Percentiles rank a stretch among this genome's conserved stretches.
These are phyloP conservation scores for Notamacropus eugenii DNA, from an alignment of 2,797 vertebrate species.

Conservation along the genomic window DNA sequence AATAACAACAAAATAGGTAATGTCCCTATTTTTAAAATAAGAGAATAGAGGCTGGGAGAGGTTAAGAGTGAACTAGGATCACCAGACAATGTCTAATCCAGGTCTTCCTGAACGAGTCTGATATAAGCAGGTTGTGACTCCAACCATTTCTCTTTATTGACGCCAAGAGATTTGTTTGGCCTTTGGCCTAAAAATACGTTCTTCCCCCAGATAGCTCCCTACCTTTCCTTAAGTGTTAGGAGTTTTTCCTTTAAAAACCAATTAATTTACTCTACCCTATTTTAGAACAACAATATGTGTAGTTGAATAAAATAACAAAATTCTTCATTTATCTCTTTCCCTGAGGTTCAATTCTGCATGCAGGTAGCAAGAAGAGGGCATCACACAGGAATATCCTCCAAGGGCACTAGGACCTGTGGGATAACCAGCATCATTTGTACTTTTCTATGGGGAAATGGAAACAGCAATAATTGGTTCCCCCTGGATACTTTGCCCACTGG, in stretches of 20 bases:
- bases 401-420: background rate
- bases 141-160: background rate
- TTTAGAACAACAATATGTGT: background rate
- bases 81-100: background rate
- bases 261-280: background rate
- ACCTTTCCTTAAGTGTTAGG: background rate
- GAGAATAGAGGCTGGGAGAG: background rate
- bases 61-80: background rate
- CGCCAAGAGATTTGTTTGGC: background rate
- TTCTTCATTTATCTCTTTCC: background rate
- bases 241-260: conserved; percentile 26
- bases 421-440: background rate
- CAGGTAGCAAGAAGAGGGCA: background rate
- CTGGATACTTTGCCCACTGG: background rate
- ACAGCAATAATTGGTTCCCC: background rate
- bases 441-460: background rate
- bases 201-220: background rate
- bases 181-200: background rate
- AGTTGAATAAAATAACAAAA: background rate
- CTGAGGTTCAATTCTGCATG: background rate
- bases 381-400: background rate
- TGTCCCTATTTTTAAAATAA: background rate
- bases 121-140: background rate
- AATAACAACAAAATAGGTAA: background rate
- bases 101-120: background rate